Evolutionary conservation across 1,140 invertebrate species (phyloP).

Genomic region (Drosophila aff.): DNA sequence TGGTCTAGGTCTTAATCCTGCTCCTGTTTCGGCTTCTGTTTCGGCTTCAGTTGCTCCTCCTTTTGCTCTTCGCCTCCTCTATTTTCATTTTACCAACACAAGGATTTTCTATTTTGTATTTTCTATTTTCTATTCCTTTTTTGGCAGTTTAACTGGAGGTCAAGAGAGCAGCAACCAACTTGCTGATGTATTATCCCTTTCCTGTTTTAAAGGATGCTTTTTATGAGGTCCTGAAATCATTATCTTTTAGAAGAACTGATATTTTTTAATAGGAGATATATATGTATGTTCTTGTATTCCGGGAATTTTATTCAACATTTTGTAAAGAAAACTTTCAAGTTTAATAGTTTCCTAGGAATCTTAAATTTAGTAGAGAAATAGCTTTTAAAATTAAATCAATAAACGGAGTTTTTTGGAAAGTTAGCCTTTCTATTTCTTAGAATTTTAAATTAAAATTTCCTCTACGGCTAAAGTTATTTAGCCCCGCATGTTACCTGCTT

Average conservation of each 20-base stretch:
- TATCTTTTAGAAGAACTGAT: not conserved
- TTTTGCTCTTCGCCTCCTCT: not conserved
- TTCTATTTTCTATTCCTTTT: constrained; percentile 13
- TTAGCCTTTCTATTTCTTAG: not conserved
- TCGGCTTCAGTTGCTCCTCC: constrained; percentile 9
- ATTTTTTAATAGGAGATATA: not conserved
- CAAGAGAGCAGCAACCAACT: constrained; percentile 56
- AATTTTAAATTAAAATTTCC: not conserved
- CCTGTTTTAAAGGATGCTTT: not conserved
- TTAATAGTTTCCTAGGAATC: not conserved
- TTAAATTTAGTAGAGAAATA: not conserved
- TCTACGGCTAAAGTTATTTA: not conserved
- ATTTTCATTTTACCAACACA: constrained; percentile 19
- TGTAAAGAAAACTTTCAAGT: too few relatives aligned
- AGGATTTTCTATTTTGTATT: constrained; percentile 4
- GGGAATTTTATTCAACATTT: not conserved
- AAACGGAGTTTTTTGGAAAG: too few relatives aligned
- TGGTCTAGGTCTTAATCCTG: constrained; percentile 20
- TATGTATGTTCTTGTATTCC: too few relatives aligned
- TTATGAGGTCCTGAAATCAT: not conserved
- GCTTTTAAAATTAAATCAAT: not conserved
- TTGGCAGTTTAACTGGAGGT: constrained; percentile 74
- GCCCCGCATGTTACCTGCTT: not conserved
- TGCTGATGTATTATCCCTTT: constrained; percentile 49
- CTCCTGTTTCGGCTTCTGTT: not conserved